phyloP scores from a whole-genome alignment of 2,797 vertebrate genomes.

The Rhincodon typus region DNA sequence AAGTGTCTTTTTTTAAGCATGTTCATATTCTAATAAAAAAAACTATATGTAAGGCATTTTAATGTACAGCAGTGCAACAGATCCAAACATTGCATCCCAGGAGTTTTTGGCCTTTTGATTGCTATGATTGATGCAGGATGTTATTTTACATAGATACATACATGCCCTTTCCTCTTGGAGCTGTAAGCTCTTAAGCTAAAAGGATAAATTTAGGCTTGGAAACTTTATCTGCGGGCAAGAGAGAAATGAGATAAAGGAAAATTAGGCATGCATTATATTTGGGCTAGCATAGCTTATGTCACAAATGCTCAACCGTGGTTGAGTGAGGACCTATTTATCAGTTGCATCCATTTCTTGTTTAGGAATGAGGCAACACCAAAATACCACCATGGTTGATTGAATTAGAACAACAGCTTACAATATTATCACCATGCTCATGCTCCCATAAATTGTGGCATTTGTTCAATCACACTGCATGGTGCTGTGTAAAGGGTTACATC shows the following conservation, averaged over 20 bases:
- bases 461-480: not conserved
- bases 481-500: not conserved
- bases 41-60: not conserved
- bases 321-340: not conserved
- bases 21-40: not conserved
- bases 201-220: not conserved
- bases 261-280: not conserved
- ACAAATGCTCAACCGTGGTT: not conserved
- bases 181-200: not conserved
- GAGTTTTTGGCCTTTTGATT: not conserved
- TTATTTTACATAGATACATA: not conserved
- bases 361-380: not conserved
- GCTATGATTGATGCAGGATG: not conserved
- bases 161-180: not conserved
- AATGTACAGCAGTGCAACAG: not conserved
- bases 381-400: not conserved
- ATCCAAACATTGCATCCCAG: not conserved
- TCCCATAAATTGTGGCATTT: not conserved
- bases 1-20: not conserved
- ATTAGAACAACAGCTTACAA: not conserved
- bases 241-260: not conserved
- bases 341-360: not conserved
- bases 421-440: not conserved
- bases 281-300: not conserved
- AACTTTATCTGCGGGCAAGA: not conserved